These are phyloP conservation scores for Dione vanillae DNA, from an alignment of 2,888 invertebrate species.

Conservation along the genomic window DNA sequence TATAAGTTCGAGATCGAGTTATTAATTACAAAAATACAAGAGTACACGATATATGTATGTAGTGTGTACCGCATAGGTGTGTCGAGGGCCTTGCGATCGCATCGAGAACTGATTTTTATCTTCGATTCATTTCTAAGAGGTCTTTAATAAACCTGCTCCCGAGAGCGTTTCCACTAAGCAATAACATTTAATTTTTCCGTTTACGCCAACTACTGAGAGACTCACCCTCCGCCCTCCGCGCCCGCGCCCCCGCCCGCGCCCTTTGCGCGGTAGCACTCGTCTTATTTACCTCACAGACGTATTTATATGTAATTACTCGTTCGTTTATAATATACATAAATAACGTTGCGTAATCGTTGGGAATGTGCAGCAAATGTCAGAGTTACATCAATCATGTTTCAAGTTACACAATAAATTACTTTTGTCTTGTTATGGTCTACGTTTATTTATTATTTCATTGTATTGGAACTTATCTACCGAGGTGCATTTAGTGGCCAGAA, in stretches of 20 bases:
- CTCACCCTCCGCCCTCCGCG: background rate
- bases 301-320: slow-evolving; percentile 21
- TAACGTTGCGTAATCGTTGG: slow-evolving; percentile 14
- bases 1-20: background rate
- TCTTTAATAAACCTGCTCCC: slow-evolving; percentile 5
- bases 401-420: slow-evolving; percentile 10
- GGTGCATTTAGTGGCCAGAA: no score
- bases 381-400: slow-evolving; percentile 4
- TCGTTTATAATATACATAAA: slow-evolving; percentile 13
- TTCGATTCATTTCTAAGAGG: slow-evolving; percentile 16
- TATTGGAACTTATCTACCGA: background rate
- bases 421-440: background rate
- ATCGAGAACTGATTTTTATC: slow-evolving; percentile 1
- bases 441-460: background rate
- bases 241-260: background rate
- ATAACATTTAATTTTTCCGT: slow-evolving; percentile 7
- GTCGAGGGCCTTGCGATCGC: background rate
- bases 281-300: slow-evolving; percentile 11
- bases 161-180: slow-evolving; percentile 6
- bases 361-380: slow-evolving; percentile 13
- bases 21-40: background rate
- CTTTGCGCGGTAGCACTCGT: slow-evolving; percentile 2
- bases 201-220: background rate
- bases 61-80: no score
- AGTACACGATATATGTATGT: background rate